Percentiles rank a stretch among this genome's conserved stretches.
These are phyloP conservation scores for Brachionus plicatilis DNA, from an alignment of 1,140 invertebrate genomes.

Conservation along the genomic window DNA sequence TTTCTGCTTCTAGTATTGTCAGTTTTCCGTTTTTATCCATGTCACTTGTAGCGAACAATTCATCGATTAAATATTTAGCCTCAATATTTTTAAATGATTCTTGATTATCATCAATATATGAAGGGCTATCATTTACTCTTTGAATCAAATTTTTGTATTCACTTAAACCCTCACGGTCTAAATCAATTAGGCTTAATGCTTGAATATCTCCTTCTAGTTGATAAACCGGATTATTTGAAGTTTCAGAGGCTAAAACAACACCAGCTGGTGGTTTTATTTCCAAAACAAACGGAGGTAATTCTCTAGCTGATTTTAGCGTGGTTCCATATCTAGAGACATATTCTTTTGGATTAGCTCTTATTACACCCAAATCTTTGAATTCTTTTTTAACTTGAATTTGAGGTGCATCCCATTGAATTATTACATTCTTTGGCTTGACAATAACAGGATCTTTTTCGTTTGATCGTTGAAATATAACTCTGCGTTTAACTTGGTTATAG, in stretches of 20 bases:
- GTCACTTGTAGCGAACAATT: neutral
- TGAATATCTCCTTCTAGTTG: slow-evolving; percentile 33
- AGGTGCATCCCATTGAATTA: slow-evolving; percentile 29
- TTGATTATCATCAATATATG: neutral
- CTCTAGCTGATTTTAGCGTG: slow-evolving; percentile 14
- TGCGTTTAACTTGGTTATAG: slow-evolving; percentile 26
- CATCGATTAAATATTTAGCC: neutral
- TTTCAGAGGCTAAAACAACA: slow-evolving; percentile 26
- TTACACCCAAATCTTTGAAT: slow-evolving; percentile 41
- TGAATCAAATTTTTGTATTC: slow-evolving; percentile 6
- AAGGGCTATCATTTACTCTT: neutral
- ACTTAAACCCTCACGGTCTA: slow-evolving; percentile 33
- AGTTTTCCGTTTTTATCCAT: slow-evolving; percentile 20
- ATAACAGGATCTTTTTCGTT: neutral
- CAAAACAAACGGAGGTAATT: slow-evolving; percentile 29
- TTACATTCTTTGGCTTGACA: slow-evolving; percentile 16
- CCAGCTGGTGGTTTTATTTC: slow-evolving; percentile 38
- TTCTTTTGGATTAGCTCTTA: slow-evolving; percentile 16
- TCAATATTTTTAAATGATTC: neutral
- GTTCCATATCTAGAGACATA: slow-evolving; percentile 38
- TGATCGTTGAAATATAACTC: slow-evolving; percentile 26
- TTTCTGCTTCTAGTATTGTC: slow-evolving; percentile 5
- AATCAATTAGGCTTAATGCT: slow-evolving; percentile 27
- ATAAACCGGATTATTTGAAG: neutral
- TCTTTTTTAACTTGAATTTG: slow-evolving; percentile 36